Base-by-base conservation (phyloP, 2,797 vertebrate species). In the Thaleichthys pacificus region DNA sequence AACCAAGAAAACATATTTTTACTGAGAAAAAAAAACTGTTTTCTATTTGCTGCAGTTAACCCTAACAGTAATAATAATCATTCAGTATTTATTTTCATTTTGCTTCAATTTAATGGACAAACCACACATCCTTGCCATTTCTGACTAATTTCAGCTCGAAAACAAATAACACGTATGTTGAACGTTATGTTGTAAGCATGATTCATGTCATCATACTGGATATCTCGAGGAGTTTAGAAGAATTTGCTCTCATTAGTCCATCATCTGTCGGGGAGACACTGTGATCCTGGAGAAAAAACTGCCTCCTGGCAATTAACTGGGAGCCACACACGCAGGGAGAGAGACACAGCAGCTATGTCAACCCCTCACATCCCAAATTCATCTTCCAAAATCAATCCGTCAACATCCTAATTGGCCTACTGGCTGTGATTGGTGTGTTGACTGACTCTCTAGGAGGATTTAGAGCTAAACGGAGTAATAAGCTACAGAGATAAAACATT, bases 381-480 rank as follows among this genome's bases (percentile, higher is more conserved):
- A 91, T 91, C 92, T 90, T 89, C 79, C 84, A 90, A 93, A 94
- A 92, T 93, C 92, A 93, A 94, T 93, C 91, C 88, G 89, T 93
- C 92, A 93, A 89, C 88, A 91, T 89, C 88, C 88, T 93, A 93
- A 93, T 92, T 94, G 91, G 91, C 81, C 83, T 71, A 83, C 74
- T 75, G 78, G 87, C 87, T 91, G 91, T 91, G 89, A 91, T 91
- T 89, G 87, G 89, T 82, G 88, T 80, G 87, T 87, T 81, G 83
- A 85, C 91, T 91, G 90, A 77, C 89, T 92, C 85, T 89, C 75
- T 73, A 86, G 57, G 86, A 91, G 89, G 89, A 92, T 92, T 89
- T 89, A 77, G 88, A 91, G 88, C 90, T 91, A 91, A 92, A 90
- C 90, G 84, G 89, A 92, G 89, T 93, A 91, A 91, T 93, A 91